phyloP scores from a whole-genome alignment of 2,797 vertebrate genomes.

The Ceryle rudis region DNA sequence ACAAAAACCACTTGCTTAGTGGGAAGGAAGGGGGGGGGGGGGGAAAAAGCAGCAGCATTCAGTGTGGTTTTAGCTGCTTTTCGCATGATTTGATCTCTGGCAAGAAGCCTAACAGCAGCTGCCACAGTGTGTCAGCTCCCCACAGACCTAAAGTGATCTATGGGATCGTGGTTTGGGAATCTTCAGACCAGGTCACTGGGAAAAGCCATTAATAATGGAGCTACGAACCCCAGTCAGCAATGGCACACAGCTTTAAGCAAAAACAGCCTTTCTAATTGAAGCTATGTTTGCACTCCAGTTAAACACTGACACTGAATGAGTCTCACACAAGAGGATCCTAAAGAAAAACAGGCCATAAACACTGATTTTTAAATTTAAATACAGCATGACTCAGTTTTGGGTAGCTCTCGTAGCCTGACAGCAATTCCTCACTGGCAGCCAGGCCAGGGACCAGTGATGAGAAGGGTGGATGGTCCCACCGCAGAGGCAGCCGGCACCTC shows the following conservation, averaged over 20 bases:
- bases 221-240: neutral
- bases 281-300: constrained; percentile 45
- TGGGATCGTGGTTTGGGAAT: neutral
- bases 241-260: neutral
- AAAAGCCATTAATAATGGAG: constrained; percentile 1
- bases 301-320: constrained; percentile 51
- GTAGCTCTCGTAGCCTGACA: neutral
- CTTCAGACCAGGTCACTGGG: constrained; percentile 15
- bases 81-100: neutral
- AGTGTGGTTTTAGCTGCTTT: neutral
- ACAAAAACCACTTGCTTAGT: too few relatives aligned
- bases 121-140: neutral
- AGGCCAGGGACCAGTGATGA: constrained; percentile 50
- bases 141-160: neutral
- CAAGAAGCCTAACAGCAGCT: constrained; percentile 17
- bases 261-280: constrained; percentile 31
- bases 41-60: neutral
- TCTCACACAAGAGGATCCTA: constrained; percentile 26
- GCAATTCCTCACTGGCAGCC: neutral
- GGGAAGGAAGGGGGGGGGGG: too few relatives aligned
- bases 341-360: constrained; percentile 31
- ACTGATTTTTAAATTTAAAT: constrained; percentile 63
- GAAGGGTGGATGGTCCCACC: constrained; percentile 6
- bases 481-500: constrained; percentile 19
- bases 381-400: constrained; percentile 40